Evolutionary conservation across 2,113 vertebrate species (phyloP), one percentile per base, ranked within the genome.

Genomic region (Pseudorectes ferrugineus): DNA sequence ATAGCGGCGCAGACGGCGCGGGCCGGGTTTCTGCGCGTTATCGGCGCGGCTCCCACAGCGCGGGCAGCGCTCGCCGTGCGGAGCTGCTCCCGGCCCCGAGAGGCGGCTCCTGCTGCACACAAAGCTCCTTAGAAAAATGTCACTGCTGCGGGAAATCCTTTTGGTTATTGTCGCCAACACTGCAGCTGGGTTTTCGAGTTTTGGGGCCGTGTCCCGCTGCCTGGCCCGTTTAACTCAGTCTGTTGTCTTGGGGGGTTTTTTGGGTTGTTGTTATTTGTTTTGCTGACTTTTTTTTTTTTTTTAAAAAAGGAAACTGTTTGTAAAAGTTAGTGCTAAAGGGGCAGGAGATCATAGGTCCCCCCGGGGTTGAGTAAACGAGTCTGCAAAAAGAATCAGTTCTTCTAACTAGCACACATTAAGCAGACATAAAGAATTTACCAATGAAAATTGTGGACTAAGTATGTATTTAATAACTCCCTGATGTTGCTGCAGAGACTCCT

Each of bases 271-370:
- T 45, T 79, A 7, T 11, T 85, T 72, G 19, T 51, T 46, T 40
- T 46, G 18, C 2, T 6, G 36, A 12, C 14, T 51, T 73, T 84
- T 67, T n/a, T n/a, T n/a, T n/a, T n/a, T n/a, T n/a, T n/a, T n/a
- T n/a, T n/a, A n/a, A 68, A 43, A 66, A 15, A 21, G 88, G 87
- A 95, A 96, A 93, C 67, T 78, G 62, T 97, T 97, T 96, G 94
- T 97, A 96, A 96, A 97, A 97, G 89, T 84, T 84, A 89, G 96
- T 97, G 96, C 92, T 97, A 97, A 97, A 97, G 97, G 96, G 96
- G 94, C 95, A 97, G 90, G 82, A 89, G 96, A 96, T 97, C 97
- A 95, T 78, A 85, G 54, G 92, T 96, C 96, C 93, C 96, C 29
- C 82, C 23, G 88, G 97, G 95, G 97, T 35, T 96, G 84, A 78